Evolutionary conservation across 2,113 vertebrate genomes (phyloP).

Genomic region (Phalacrocorax carbo): DNA sequence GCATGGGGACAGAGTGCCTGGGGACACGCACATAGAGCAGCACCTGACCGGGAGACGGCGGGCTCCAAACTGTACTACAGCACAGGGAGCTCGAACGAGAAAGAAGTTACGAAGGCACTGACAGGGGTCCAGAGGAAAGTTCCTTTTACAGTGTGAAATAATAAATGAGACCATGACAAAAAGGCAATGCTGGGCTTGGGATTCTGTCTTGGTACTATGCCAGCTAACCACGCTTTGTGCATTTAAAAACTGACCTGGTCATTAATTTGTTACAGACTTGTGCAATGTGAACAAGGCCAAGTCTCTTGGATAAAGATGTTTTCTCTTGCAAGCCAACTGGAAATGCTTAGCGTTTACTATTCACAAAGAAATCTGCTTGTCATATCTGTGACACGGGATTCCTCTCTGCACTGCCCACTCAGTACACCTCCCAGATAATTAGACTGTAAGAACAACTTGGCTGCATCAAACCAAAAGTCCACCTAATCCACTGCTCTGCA

Average conservation of each 20-base stretch:
- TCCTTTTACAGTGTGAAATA: conserved; percentile 21
- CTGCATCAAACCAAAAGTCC: neutral
- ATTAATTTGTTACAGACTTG: conserved; percentile 57
- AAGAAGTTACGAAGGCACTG: neutral
- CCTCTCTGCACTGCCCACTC: neutral
- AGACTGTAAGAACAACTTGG: neutral
- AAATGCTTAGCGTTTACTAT: conserved; percentile 15
- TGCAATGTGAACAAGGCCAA: conserved; percentile 37
- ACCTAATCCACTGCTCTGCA: neutral
- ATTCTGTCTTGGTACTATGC: conserved; percentile 7
- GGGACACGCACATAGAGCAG: neutral
- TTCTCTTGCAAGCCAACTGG: conserved; percentile 33
- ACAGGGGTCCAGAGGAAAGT: conserved; percentile 3
- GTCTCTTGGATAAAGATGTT: conserved; percentile 47
- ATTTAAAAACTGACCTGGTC: conserved; percentile 54
- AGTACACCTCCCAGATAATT: neutral
- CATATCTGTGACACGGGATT: neutral
- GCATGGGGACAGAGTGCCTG: neutral
- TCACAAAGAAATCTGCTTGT: neutral
- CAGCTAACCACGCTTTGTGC: conserved; percentile 2
- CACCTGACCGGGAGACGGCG: neutral
- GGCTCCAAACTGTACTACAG: neutral
- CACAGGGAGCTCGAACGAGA: neutral
- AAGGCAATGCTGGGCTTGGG: neutral
- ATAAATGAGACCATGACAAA: conserved; percentile 32